phyloP scores from a whole-genome alignment of 1,140 invertebrate genomes.

The Monomorium pharaonis region DNA sequence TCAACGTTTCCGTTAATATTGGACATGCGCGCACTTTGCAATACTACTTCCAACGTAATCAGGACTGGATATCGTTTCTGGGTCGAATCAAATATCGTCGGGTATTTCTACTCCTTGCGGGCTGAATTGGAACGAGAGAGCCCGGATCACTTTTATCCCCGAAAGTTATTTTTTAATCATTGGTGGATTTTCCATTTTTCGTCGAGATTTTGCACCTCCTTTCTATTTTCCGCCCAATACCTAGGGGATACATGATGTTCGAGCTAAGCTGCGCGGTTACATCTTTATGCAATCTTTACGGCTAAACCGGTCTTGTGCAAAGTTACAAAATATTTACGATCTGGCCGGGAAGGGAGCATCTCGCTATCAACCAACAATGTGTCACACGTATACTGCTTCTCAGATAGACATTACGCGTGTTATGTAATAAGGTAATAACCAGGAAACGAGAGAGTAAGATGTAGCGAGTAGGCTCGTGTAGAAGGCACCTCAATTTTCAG shows the following conservation, averaged over 20 bases:
- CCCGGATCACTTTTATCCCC: neutral
- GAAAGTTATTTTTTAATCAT: conserved; percentile 49
- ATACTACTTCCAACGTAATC: conserved; percentile 15
- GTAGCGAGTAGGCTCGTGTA: conserved; percentile 20
- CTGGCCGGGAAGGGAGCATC: neutral
- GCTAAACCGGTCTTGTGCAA: neutral
- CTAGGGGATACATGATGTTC: conserved; percentile 1
- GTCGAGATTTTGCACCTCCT: neutral
- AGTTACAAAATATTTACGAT: conserved; percentile 38
- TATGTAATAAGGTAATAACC: conserved; percentile 63
- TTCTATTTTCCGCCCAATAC: neutral
- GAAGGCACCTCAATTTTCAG: conserved; percentile 59
- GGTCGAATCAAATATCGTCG: conserved; percentile 1
- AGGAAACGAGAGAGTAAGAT: conserved; percentile 11
- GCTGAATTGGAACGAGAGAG: neutral
- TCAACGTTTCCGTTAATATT: conserved; percentile 27
- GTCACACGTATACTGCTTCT: conserved; percentile 15
- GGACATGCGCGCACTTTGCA: neutral
- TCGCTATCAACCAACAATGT: neutral
- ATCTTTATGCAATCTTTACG: neutral
- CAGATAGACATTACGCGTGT: conserved; percentile 38
- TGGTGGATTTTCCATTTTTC: conserved; percentile 34
- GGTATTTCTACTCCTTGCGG: neutral
- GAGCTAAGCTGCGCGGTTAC: conserved; percentile 19
- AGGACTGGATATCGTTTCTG: neutral